phyloP scores from a whole-genome alignment of 1,140 invertebrate species.

The Drosophila triauraria region DNA sequence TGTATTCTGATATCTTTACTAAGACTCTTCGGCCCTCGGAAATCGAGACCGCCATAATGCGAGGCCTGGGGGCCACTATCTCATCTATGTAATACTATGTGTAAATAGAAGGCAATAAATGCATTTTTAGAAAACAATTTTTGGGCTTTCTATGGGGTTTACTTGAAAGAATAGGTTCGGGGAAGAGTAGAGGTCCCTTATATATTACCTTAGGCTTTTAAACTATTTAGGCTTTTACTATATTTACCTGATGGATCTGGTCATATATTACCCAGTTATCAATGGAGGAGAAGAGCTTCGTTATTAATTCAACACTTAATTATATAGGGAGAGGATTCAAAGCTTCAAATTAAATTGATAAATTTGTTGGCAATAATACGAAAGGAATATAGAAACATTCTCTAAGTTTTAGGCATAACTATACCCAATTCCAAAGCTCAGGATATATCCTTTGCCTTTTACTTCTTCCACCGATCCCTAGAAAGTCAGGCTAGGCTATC shows the following conservation, averaged over 20 bases:
- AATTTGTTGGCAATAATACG: no score
- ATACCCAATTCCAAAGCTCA: no score
- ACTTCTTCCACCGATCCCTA: not conserved
- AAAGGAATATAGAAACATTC: not conserved
- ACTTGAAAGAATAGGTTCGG: not conserved
- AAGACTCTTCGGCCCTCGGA: slow-evolving; percentile 47
- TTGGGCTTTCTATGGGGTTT: not conserved
- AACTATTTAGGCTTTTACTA: no score
- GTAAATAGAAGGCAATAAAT: slow-evolving; percentile 79
- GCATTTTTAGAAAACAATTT: slow-evolving; percentile 62
- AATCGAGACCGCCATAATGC: slow-evolving; percentile 14
- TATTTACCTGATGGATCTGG: no score
- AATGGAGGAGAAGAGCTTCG: no score
- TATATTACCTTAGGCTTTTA: no score
- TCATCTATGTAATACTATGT: slow-evolving; percentile 59
- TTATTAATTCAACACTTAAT: no score
- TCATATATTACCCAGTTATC: no score
- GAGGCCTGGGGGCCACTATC: slow-evolving; percentile 45
- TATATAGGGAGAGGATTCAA: no score
- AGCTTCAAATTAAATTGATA: no score
- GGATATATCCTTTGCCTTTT: not conserved
- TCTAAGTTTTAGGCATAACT: no score
- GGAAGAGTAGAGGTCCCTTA: no score
- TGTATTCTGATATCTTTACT: slow-evolving; percentile 29
- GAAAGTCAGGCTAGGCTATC: not conserved